Evolutionary conservation across 2,797 vertebrate genomes (phyloP), one percentile per base, ranked within the genome.

Genomic region (Peromyscus eremicus): DNA sequence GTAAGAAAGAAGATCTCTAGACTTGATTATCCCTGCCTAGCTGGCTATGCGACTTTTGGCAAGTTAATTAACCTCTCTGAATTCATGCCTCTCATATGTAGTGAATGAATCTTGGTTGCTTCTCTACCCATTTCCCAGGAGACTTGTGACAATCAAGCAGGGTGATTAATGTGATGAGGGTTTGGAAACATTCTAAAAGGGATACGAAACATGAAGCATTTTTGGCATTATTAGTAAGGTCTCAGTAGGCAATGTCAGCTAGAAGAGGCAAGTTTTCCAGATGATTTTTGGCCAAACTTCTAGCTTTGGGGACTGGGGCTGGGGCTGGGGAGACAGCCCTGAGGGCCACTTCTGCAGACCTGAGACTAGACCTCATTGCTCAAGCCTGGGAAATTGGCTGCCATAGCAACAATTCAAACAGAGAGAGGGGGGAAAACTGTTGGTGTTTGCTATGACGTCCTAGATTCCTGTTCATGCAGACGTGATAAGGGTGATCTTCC

Each of bases 251-350:
- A 96, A 84, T 93, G 68, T 89, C 92, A 94, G 92, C 92, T 68
- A 91, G 87, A 93, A 71, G 89, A 94, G 52, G 49, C 92, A 97
- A 96, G 25, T 90, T 97, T 96, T 87, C 86, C 97, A 93, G 95
- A 97, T 93, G 68, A 84, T 93, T 96, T 92, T 92, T 95, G 94
- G 91, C 80, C 49, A 77, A 96, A 95, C 92, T 92, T 92, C 43
- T 23, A 97, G 89, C 43, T 94, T 83, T 46, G 46, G 46, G 43
- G n/a, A n/a, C 40, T 11, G 43, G 43, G 32, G 13, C 19, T 0
- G 12, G 19, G 12, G 23, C 4, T 40, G 16, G 62, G 43, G 43
- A 43, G 34, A n/a, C 43, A 68, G 43, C 57, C 37, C 25, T 13
- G n/a, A 82, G 37, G 93, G 83, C 73, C 87, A 17, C 62, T 89